Conservation (phyloP, 2,113 vertebrate species). For the Xiphorhynchus elegans region DNA sequence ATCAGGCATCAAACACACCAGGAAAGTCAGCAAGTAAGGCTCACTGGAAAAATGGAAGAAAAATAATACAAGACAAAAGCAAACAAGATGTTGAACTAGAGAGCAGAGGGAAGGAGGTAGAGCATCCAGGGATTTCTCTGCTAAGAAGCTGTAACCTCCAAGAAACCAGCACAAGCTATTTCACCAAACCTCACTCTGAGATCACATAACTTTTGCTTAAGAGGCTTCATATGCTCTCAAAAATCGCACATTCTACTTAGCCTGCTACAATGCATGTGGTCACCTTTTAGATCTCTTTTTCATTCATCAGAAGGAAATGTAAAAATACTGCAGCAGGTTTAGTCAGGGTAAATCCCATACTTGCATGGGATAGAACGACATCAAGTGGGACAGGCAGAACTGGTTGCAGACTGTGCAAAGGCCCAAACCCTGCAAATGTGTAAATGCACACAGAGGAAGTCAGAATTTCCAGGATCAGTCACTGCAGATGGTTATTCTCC, state of each 20-base stretch:
- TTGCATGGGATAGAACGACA: background rate
- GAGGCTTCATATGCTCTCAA: background rate
- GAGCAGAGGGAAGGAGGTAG: background rate
- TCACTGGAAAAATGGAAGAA: background rate
- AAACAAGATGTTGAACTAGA: background rate
- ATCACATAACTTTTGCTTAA: rapidly evolving
- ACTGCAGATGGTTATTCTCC: background rate
- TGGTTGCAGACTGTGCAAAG: background rate
- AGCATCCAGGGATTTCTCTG: background rate
- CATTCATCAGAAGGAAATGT: background rate
- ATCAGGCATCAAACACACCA: background rate
- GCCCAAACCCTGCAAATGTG: background rate
- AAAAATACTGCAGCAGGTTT: background rate
- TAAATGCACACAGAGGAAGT: background rate
- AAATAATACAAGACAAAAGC: background rate
- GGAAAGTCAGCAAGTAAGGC: background rate
- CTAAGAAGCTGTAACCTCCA: background rate
- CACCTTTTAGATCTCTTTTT: background rate
- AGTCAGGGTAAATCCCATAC: background rate
- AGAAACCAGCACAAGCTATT: background rate
- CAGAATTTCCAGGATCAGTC: background rate
- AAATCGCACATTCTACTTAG: background rate
- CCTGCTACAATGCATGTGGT: background rate
- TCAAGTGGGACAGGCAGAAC: background rate
- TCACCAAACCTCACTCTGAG: background rate